Evolutionary conservation across 2,888 invertebrate genomes (phyloP).

Genomic region (Lycophotia porphyrea): DNA sequence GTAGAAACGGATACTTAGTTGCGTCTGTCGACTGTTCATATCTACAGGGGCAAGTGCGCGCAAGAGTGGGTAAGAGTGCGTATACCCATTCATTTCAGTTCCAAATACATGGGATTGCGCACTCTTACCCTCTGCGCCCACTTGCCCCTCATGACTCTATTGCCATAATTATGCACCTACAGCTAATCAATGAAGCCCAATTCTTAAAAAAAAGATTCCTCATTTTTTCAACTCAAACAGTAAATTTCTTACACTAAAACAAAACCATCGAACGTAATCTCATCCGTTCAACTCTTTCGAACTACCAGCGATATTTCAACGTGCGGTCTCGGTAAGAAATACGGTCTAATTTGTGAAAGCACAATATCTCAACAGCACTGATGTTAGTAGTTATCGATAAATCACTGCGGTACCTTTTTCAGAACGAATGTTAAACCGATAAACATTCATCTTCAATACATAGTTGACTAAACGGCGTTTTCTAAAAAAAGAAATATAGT

Average conservation of each 20-base stretch:
- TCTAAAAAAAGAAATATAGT: conserved; percentile 79
- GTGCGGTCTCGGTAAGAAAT: conserved; percentile 51
- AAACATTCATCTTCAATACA: conserved; percentile 83
- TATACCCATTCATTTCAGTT: no score
- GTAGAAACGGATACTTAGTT: not conserved
- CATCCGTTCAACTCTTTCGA: conserved; percentile 37
- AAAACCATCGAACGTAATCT: conserved; percentile 28
- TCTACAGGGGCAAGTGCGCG: no score
- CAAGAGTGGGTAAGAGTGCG: no score
- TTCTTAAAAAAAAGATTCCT: not conserved
- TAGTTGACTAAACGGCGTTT: conserved; percentile 81
- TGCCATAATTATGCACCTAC: not conserved
- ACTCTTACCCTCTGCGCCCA: no score
- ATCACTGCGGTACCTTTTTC: conserved; percentile 73
- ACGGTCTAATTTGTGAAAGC: conserved; percentile 60
- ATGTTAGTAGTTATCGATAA: conserved; percentile 72
- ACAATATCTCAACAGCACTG: conserved; percentile 66
- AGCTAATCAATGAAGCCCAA: not conserved
- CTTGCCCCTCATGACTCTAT: no score
- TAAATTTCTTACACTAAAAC: conserved; percentile 14
- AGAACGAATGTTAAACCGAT: conserved; percentile 78
- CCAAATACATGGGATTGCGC: no score
- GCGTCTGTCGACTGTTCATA: not conserved
- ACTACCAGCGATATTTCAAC: conserved; percentile 56
- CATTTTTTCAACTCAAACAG: conserved; percentile 20